Percentiles rank a stretch among this genome's conserved stretches.
phyloP scores from a whole-genome alignment of 2,113 vertebrate genomes.

The Ceyx margarethae region DNA sequence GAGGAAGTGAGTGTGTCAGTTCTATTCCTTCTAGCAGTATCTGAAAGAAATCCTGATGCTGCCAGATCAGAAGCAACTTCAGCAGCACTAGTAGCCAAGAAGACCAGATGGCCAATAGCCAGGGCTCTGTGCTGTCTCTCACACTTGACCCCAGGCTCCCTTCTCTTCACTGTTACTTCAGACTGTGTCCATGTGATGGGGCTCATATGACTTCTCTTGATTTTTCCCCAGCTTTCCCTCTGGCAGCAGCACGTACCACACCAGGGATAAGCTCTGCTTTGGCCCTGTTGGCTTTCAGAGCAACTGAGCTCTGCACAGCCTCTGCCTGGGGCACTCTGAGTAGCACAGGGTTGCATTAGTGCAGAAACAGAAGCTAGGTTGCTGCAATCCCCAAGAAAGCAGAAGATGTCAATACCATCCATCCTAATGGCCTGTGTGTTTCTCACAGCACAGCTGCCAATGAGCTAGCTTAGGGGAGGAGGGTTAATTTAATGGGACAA shows the following conservation, averaged over 20 bases:
- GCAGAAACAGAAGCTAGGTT: neutral
- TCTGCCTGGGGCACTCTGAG: slow-evolving; percentile 13
- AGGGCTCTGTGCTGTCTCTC: neutral
- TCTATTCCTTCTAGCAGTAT: neutral
- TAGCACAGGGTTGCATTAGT: neutral
- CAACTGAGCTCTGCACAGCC: neutral
- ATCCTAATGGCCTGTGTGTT: neutral
- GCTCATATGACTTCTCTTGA: neutral
- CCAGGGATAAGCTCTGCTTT: neutral
- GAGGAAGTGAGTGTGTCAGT: neutral
- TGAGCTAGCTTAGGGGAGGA: neutral
- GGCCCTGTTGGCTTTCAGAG: neutral
- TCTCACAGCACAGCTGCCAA: neutral
- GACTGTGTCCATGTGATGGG: slow-evolving; percentile 12
- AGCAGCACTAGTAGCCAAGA: neutral
- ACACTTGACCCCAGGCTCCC: neutral
- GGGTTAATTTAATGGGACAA: neutral
- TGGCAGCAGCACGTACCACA: neutral
- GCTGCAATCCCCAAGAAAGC: slow-evolving; percentile 9
- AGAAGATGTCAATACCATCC: slow-evolving; percentile 37
- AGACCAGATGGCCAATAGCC: neutral
- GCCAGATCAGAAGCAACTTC: neutral
- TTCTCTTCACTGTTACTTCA: neutral
- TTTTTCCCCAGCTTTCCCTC: neutral
- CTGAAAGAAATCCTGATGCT: neutral